Percentiles rank a stretch among this genome's conserved stretches.
Evolutionary conservation across 2,888 invertebrate species (phyloP).

Genomic region (Polymixis flavicincta): DNA sequence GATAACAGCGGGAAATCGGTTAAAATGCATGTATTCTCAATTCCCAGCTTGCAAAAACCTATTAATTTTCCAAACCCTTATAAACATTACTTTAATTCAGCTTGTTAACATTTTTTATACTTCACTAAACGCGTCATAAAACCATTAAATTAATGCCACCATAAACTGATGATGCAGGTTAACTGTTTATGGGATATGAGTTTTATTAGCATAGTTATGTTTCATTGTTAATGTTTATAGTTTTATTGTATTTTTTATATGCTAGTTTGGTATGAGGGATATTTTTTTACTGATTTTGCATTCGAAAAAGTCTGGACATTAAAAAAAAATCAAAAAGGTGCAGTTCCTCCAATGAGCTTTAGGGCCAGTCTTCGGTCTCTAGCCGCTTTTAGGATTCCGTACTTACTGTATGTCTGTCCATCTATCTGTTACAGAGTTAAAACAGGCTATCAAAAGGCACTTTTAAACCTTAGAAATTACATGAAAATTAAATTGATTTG

Average conservation of each 20-base stretch:
- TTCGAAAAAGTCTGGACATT: background rate
- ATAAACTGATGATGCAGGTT: conserved; percentile 56
- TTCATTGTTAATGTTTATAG: conserved; percentile 44
- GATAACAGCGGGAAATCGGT: background rate
- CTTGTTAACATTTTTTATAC: conserved; percentile 61
- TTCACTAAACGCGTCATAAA: conserved; percentile 58
- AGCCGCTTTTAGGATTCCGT: background rate
- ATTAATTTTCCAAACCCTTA: conserved; percentile 2
- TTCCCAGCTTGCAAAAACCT: background rate
- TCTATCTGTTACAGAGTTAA: background rate
- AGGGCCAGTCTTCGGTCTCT: background rate
- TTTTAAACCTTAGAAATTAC: background rate
- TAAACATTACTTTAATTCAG: conserved; percentile 39
- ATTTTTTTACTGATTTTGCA: conserved; percentile 34
- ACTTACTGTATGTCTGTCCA: background rate
- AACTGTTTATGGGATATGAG: conserved; percentile 56
- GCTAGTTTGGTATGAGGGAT: background rate
- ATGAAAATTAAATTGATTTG: background rate
- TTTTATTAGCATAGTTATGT: conserved; percentile 60
- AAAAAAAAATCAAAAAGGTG: background rate
- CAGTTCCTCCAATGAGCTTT: background rate
- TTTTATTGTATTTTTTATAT: conserved; percentile 46
- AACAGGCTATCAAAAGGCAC: background rate
- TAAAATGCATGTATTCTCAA: background rate
- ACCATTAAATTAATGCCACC: conserved; percentile 55